phyloP scores from a whole-genome alignment of 2,888 invertebrate species.

The Poecilus cupreus region DNA sequence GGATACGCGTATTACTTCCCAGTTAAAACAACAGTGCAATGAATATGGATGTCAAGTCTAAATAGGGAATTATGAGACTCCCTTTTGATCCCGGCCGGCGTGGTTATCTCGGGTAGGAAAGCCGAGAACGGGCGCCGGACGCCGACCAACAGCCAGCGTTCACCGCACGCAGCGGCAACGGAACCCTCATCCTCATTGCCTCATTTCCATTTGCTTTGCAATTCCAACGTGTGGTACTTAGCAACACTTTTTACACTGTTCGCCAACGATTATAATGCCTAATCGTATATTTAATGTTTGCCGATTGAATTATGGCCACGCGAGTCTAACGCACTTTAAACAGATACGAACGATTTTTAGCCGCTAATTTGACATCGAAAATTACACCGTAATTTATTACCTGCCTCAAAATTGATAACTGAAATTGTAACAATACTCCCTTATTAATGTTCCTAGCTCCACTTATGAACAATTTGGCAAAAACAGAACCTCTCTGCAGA shows the following conservation, averaged over 20 bases:
- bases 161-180: background rate
- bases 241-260: constrained; percentile 52
- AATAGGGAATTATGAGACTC: constrained; percentile 53
- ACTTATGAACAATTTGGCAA: constrained; percentile 37
- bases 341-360: constrained; percentile 6
- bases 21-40: constrained; percentile 52
- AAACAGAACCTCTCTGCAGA: background rate
- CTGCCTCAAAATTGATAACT: constrained; percentile 38
- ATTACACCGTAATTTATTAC: constrained; percentile 44
- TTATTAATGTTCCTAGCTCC: constrained; percentile 40
- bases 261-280: constrained; percentile 43
- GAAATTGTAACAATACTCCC: constrained; percentile 48
- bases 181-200: background rate
- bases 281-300: constrained; percentile 45
- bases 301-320: constrained; percentile 45
- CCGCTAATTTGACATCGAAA: constrained; percentile 48
- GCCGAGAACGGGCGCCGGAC: background rate
- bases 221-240: constrained; percentile 46
- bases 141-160: constrained; percentile 3
- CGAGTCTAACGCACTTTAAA: constrained; percentile 1
- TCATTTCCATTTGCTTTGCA: constrained; percentile 56
- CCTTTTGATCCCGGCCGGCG: constrained; percentile 30
- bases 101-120: background rate
- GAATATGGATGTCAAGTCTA: constrained; percentile 53
- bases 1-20: constrained; percentile 28